Percentiles rank a stretch among this genome's conserved stretches.
These are phyloP conservation scores for Orchesellides sinensis DNA, from an alignment of 2,888 invertebrate species.

Conservation along the genomic window DNA sequence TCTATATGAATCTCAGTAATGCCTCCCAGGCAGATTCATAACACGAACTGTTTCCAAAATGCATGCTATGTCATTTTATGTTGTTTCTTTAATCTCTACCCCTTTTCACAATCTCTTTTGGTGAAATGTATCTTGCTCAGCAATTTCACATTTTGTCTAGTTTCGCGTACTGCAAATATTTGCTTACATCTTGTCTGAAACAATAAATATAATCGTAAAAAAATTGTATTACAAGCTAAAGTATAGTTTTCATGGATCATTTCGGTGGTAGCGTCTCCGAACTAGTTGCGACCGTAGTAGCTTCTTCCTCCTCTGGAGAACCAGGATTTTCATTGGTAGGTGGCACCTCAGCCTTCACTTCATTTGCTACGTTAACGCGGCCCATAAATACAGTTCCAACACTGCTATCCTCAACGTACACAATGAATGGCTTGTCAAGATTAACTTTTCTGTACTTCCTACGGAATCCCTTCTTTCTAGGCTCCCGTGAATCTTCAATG, in stretches of 20 bases:
- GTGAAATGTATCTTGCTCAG: background rate
- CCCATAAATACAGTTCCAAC: slow-evolving; percentile 70
- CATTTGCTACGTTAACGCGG: slow-evolving; percentile 48
- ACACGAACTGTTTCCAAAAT: background rate
- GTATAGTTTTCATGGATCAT: background rate
- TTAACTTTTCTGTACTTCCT: slow-evolving; percentile 64
- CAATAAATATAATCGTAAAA: background rate
- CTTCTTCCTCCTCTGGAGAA: slow-evolving; percentile 36
- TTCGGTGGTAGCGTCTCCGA: slow-evolving; percentile 36
- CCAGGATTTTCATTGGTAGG: slow-evolving; percentile 38
- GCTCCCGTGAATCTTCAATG: background rate
- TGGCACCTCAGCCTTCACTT: slow-evolving; percentile 33
- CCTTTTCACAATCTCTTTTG: background rate
- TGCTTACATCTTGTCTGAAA: background rate
- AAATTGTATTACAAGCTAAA: background rate
- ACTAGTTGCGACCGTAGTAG: slow-evolving; percentile 16
- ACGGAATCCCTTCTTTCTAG: slow-evolving; percentile 37
- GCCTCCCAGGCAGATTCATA: background rate
- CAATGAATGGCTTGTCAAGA: slow-evolving; percentile 71
- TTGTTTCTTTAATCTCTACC: background rate
- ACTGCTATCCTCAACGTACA: slow-evolving; percentile 69
- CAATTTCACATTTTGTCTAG: background rate
- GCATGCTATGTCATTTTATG: background rate
- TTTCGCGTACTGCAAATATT: background rate
- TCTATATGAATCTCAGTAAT: background rate